Evolutionary conservation across 2,113 vertebrate species (phyloP), one percentile per base, ranked within the genome.

Genomic region (Bungarus multicinctus): DNA sequence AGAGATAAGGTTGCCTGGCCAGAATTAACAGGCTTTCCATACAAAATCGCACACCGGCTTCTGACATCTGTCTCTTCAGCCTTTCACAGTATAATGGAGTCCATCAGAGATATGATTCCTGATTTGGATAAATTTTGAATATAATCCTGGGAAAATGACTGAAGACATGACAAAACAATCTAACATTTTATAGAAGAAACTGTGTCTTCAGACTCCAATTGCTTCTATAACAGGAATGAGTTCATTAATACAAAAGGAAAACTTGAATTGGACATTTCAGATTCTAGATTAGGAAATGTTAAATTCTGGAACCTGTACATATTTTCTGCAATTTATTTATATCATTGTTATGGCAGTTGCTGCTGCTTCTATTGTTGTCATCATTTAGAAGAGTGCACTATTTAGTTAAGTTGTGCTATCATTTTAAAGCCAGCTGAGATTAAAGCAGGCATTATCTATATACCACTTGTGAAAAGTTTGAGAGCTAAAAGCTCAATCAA

Each of bases 1-100:
- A 45, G 89, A 96, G 94, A 94, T 95, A 94, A 96, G 94, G 92
- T 94, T 93, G 30, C 74, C 43, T 43, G 89, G 95, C 94, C 94
- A 93, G 90, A 89, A 64, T 96, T 96, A 94, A 94, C 96, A 93
- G 2, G 1, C n/a, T 94, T 96, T 95, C 95, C 95, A 89, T 16
- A 81, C 1, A 1, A 4, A 4, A 92, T 91, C 1, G 0, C 58
- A 90, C 58, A 91, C 85, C 86, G 69, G 89, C 94, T 96, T 92
- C 88, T 95, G 95, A 95, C 95, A 95, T 95, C 95, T 89, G 94
- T 94, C 91, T 94, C 88, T 88, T 93, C 95, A 91, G 95, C 92
- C 91, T 96, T 94, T 93, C 89, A 92, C 94, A 91, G 89, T 87
- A 88, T 90, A 90, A 93, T 90, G 90, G 90, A 93, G 93, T 96